phyloP scores from a whole-genome alignment of 2,797 vertebrate species.

The Threskiornis aethiopicus region DNA sequence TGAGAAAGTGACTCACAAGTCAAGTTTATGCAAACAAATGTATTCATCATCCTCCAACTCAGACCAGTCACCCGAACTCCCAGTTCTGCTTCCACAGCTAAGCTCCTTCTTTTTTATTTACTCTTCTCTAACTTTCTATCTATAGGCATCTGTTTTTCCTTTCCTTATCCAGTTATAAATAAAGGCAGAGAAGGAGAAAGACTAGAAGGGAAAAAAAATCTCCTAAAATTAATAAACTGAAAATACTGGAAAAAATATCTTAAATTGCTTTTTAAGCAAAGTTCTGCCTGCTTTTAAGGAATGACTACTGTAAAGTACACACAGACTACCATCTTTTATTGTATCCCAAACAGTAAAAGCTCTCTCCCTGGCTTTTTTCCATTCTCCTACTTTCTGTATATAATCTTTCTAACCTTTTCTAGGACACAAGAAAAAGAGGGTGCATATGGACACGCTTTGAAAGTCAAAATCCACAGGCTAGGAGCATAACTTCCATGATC shows the following conservation, averaged over 20 bases:
- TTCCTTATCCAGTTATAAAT: background rate
- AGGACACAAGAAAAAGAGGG: background rate
- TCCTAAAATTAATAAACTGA: background rate
- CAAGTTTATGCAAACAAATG: constrained; percentile 24
- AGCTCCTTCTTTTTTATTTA: background rate
- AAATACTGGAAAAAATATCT: background rate
- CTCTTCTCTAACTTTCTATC: background rate
- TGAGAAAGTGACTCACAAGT: constrained; percentile 31
- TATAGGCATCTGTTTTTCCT: background rate
- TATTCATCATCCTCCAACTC: constrained; percentile 39
- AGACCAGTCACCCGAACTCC: background rate
- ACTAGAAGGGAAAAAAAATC: background rate
- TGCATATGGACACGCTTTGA: background rate
- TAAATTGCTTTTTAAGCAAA: background rate
- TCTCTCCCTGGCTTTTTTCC: background rate
- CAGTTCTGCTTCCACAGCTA: background rate
- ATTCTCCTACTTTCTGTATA: background rate
- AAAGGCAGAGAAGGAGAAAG: background rate
- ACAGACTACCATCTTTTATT: background rate
- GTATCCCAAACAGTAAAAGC: background rate
- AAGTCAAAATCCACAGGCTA: background rate
- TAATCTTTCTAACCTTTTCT: background rate
- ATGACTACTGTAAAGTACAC: background rate
- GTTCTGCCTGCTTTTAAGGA: background rate
- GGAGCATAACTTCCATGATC: background rate